Percentiles rank a stretch among this genome's conserved stretches.
These are phyloP conservation scores for Ictidomys tridecemlineatus DNA, from an alignment of 2,113 vertebrate genomes.

Conservation along the genomic window DNA sequence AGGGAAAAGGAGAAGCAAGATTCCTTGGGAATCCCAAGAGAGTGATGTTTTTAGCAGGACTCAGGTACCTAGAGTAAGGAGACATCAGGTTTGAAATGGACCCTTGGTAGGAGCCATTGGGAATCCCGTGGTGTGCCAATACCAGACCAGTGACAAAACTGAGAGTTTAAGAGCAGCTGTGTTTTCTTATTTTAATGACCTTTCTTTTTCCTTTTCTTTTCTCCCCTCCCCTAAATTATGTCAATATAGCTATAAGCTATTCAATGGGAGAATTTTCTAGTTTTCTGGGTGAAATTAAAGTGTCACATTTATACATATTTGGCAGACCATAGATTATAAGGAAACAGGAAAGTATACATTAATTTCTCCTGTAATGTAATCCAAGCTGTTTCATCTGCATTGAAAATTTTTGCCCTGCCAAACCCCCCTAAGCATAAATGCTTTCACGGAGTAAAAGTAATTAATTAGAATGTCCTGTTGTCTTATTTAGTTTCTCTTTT, in stretches of 20 bases:
- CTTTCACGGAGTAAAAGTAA: conserved; percentile 2
- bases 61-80: not conserved
- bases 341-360: not conserved
- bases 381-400: not conserved
- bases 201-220: not conserved
- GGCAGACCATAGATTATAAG: not conserved
- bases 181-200: not conserved
- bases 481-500: conserved; percentile 17
- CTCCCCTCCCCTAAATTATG: not conserved
- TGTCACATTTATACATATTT: not conserved
- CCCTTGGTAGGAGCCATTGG: not conserved
- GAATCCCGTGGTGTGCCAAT: not conserved
- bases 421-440: not conserved
- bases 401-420: not conserved
- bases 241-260: not conserved
- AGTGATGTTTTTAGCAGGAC: not conserved
- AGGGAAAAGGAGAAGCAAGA: not conserved
- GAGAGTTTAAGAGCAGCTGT: not conserved
- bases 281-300: not conserved
- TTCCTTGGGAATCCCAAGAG: not conserved
- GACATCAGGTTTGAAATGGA: not conserved
- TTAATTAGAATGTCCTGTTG: not conserved
- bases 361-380: not conserved
- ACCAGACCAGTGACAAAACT: not conserved
- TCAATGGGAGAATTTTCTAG: not conserved